These are phyloP conservation scores for Tyria jacobaeae DNA, from an alignment of 2,888 invertebrate species.

Conservation along the genomic window DNA sequence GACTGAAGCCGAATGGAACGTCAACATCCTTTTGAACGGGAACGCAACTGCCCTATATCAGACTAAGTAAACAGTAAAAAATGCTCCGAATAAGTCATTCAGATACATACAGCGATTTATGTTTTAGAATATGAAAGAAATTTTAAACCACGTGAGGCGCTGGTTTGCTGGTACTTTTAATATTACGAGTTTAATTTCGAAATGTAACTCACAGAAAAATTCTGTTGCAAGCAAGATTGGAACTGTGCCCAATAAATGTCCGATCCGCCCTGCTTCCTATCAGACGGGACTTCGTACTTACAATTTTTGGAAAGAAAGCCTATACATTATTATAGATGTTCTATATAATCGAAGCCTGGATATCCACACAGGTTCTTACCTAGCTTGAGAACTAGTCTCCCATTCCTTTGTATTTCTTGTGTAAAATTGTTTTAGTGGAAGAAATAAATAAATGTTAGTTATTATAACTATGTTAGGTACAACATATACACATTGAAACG, in stretches of 20 bases:
- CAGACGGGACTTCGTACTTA: slow-evolving; percentile 9
- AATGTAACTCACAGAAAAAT: slow-evolving; percentile 12
- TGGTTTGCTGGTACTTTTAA: slow-evolving; percentile 15
- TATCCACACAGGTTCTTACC: too few relatives aligned
- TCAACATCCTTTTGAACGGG: slow-evolving; percentile 33
- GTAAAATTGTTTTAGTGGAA: too few relatives aligned
- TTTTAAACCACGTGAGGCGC: slow-evolving; percentile 10
- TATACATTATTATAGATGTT: too few relatives aligned
- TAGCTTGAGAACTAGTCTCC: too few relatives aligned
- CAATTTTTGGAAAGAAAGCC: not conserved
- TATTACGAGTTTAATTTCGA: slow-evolving; percentile 13
- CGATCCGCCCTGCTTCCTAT: slow-evolving; percentile 3
- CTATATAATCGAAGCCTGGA: too few relatives aligned
- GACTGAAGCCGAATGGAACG: slow-evolving; percentile 36
- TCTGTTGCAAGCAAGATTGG: slow-evolving; percentile 18
- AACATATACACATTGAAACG: too few relatives aligned
- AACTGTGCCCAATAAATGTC: slow-evolving; percentile 25
- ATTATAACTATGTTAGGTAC: too few relatives aligned
- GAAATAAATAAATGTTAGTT: too few relatives aligned
- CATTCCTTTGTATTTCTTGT: too few relatives aligned
- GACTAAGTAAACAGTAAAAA: slow-evolving; percentile 26
- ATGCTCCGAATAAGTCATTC: slow-evolving; percentile 5
- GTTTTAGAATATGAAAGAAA: not conserved
- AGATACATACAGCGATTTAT: slow-evolving; percentile 2
- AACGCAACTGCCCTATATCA: slow-evolving; percentile 37